Evolutionary conservation across 2,113 vertebrate genomes (phyloP), one percentile per base, ranked within the genome.

Genomic region (Mandrillus leucophaeus): DNA sequence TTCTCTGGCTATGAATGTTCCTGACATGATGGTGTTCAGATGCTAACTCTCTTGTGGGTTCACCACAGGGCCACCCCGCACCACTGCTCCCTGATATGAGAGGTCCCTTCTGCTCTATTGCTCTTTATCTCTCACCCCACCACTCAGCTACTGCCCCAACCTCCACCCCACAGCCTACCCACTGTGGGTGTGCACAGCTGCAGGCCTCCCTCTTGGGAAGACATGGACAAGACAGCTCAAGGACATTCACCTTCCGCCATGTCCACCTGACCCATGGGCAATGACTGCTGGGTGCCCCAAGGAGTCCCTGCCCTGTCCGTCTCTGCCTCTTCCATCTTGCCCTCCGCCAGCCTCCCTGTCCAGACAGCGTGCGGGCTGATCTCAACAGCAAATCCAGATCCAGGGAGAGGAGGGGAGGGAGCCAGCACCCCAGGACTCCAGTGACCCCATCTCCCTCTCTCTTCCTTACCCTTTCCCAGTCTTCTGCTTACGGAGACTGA

Each of bases 21-120:
- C 50, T 16, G 16, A 16, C 20, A 35, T 10, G 27, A 50, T 5
- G 27, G 11, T 55, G 13, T 55, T 8, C 25, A 48, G 70, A n/a
- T 10, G 59, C 89, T 86, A 43, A 3, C 68, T 87, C 12, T 87
- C 13, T 1, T 32, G 16, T 10, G 40, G 20, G 52, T 20, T 23
- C 27, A 0, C 30, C 0, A 0, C 32, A 64, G 27, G 87, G 40
- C 20, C 45, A 52, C 59, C 23, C 50, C 0, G 6, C 5, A 38
- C 35, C 48, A 35, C 30, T 5, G 1, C 45, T 32, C 50, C 52
- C 22, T 57, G 40, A 3, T 20, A 55, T 6, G 68, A 23, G 70
- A 68, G 27, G 9, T 70, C 72, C 40, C 48, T 93, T 80, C 40
- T 72, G 70, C 12, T 68, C 70, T 40, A 0, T 12, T 72, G 70